Percentiles rank a stretch among this genome's conserved stretches.
Evolutionary conservation across 1,140 invertebrate species (phyloP).

Genomic region (Zaprionus davidi): DNA sequence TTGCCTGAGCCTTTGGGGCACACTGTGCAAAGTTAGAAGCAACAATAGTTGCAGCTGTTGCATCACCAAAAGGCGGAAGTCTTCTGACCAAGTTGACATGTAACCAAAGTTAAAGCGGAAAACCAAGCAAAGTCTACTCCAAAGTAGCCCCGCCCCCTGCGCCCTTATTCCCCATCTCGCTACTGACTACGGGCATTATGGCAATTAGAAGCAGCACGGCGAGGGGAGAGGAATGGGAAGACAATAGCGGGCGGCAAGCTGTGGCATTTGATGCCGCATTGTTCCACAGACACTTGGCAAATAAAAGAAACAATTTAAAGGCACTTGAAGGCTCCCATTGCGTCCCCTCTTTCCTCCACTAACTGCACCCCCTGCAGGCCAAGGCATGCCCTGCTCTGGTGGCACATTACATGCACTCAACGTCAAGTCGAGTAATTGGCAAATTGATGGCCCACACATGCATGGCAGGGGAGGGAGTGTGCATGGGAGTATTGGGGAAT

Average conservation of each 20-base stretch:
- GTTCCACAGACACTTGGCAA: slow-evolving; percentile 23
- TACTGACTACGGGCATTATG: slow-evolving; percentile 17
- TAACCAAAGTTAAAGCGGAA: slow-evolving; percentile 68
- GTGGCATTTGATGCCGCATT: slow-evolving; percentile 32
- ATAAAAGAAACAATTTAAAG: slow-evolving; percentile 40
- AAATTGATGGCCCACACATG: slow-evolving; percentile 67
- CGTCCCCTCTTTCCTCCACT: neutral
- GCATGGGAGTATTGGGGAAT: neutral
- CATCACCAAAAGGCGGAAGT: slow-evolving; percentile 38
- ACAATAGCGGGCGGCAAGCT: slow-evolving; percentile 31
- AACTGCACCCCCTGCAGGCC: neutral
- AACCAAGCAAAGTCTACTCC: slow-evolving; percentile 51
- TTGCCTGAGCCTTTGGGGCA: neutral
- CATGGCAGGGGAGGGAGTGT: neutral
- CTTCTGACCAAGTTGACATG: slow-evolving; percentile 65
- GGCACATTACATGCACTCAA: slow-evolving; percentile 43
- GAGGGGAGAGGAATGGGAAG: neutral
- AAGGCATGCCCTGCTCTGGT: neutral
- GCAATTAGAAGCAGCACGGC: slow-evolving; percentile 25
- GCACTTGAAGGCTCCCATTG: slow-evolving; percentile 23
- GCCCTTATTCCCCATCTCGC: neutral
- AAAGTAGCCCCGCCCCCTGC: neutral
- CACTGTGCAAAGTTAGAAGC: slow-evolving; percentile 45
- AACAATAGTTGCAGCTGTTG: slow-evolving; percentile 66
- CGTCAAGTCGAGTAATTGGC: slow-evolving; percentile 63